Base-by-base conservation (phyloP, 1,140 invertebrate species). In the Spodoptera litura region DNA sequence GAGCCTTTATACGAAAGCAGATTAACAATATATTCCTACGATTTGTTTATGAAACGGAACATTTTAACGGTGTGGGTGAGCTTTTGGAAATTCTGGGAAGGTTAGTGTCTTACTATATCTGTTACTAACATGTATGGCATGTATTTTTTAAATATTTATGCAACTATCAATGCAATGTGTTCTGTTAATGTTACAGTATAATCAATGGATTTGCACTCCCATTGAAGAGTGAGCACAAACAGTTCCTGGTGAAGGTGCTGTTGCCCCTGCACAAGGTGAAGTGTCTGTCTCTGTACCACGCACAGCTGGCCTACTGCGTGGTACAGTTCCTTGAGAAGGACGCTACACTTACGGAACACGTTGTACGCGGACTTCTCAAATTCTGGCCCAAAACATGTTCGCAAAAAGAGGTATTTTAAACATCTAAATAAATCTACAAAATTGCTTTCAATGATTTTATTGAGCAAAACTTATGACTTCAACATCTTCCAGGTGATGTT, bases 291-390 rank as follows among this genome's bases (percentile, higher is more conserved):
- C 93, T 99, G 95, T 97, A 98, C 96, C 96, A 99, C 97, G 97
- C 99, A 96, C 98, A 99, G 96, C 96, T 99, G 91, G 98, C 99
- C 87, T 99, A 99, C 95, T 99, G 99, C 96, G 99, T 99, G 92
- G 99, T 99, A 85, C 99, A 99, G 96, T 99, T 99, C 96, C 95
- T 99, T 80, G 99, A 99, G 95, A 99, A 99, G 95, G 99, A 99
- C 96, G 96, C 99, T 85, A 97, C 97, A 85, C 96, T 99, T 87
- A 99, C 99, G 82, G 98, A 99, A 95, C 98, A 98, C 80, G 99
- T 99, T 73, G 97, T 99, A 87, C 97, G 98, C 91, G 98, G 98
- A 85, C 96, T 99, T 88, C 96, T 99, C 85, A 99, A 99, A 95
- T 99, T 99, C 96, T 99, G 99, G 99, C 99, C 99, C 89, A 99